Conservation (phyloP, 2,113 vertebrate genomes). For the Elephas maximus region DNA sequence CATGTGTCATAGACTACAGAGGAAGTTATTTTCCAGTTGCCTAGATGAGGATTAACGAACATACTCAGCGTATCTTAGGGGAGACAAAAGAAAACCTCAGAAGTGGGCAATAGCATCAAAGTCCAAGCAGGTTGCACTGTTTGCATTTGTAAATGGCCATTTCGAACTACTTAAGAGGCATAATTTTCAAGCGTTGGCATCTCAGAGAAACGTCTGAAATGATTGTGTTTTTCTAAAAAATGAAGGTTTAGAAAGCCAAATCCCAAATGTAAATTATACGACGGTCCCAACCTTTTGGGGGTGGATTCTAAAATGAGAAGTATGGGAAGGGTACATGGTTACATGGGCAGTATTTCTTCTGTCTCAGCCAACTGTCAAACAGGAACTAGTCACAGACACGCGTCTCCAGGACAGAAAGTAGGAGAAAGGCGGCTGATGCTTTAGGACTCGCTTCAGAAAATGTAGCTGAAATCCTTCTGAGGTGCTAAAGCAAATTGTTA, state of each 20-base stretch:
- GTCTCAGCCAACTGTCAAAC: neutral
- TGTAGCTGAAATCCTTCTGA: slow-evolving; percentile 52
- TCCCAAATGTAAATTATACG: neutral
- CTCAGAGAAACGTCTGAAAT: neutral
- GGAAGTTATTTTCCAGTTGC: neutral
- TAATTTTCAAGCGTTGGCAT: neutral
- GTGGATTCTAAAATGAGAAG: slow-evolving; percentile 45
- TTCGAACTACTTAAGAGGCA: neutral
- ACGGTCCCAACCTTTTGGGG: neutral
- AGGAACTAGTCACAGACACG: slow-evolving; percentile 71
- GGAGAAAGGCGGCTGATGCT: slow-evolving; percentile 61
- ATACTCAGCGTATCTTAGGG: neutral
- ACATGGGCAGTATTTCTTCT: neutral
- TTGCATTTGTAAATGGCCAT: neutral
- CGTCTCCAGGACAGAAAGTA: slow-evolving; percentile 53
- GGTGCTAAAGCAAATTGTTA: slow-evolving; percentile 80
- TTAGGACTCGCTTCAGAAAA: slow-evolving; percentile 33
- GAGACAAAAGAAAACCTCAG: neutral
- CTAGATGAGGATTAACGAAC: slow-evolving; percentile 12
- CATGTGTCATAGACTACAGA: neutral
- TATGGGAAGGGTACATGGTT: neutral
- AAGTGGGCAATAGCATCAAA: neutral
- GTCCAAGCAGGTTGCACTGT: neutral
- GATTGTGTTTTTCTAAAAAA: neutral
- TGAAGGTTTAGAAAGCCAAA: slow-evolving; percentile 52